A percentile compares a stretch with the other conserved stretches of the same genome.
Conservation (phyloP, 2,797 vertebrate genomes). For the Typhlichthys eigenmanni region DNA sequence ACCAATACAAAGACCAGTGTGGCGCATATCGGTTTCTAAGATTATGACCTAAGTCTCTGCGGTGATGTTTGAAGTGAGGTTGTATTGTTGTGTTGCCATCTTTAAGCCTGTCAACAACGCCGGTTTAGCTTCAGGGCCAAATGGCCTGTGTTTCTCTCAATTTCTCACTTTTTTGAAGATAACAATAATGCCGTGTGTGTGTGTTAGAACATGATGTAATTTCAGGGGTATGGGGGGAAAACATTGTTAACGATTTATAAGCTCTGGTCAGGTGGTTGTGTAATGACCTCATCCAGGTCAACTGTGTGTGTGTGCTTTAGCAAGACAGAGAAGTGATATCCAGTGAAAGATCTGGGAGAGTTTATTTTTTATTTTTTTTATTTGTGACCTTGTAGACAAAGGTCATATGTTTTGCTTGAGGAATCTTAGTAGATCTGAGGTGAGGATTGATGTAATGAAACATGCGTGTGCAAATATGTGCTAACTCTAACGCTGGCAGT, state of each 20-base stretch:
- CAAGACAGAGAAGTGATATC: conserved; percentile 11
- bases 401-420: conserved; percentile 20
- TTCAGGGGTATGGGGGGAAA: no score
- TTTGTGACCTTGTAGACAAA: conserved; percentile 26
- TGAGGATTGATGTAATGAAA: conserved; percentile 15
- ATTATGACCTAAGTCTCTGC: conserved; percentile 10
- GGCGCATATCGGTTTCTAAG: conserved; percentile 1
- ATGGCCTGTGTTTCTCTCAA: no score
- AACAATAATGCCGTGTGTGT: no score
- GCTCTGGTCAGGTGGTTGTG: neutral
- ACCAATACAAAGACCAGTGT: conserved; percentile 15
- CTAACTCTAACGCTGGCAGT: neutral
- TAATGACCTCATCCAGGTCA: conserved; percentile 2
- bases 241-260: conserved; percentile 6
- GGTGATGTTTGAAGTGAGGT: conserved; percentile 16
- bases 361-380: conserved; percentile 7
- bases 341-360: conserved; percentile 8
- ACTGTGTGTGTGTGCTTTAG: neutral
- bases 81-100: conserved; percentile 15
- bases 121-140: no score
- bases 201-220: neutral
- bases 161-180: no score
- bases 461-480: neutral
- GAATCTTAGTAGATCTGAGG: neutral
- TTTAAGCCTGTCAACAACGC: conserved; percentile 3